Conservation (phyloP, 2,888 invertebrate species). For the Pheosia tremula region DNA sequence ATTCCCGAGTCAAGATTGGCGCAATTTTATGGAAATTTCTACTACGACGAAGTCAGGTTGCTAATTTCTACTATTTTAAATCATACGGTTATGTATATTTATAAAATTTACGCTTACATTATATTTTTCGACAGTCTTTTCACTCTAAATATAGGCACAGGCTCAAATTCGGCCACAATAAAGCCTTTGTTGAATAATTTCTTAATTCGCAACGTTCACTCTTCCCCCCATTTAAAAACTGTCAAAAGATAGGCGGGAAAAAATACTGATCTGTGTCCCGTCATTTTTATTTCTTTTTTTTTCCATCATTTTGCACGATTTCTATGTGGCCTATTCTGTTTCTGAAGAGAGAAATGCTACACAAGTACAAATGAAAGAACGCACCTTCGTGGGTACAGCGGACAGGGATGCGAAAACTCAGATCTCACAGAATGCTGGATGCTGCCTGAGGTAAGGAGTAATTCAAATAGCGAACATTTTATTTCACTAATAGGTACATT, state of each 20-base stretch:
- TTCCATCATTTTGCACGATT: neutral
- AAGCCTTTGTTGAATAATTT: neutral
- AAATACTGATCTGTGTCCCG: neutral
- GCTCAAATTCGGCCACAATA: neutral
- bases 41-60: conserved; percentile 79
- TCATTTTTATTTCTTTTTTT: conserved; percentile 4
- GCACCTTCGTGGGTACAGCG: conserved; percentile 62
- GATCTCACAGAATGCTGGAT: conserved; percentile 86
- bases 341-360: conserved; percentile 76
- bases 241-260: conserved; percentile 1
- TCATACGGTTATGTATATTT: neutral
- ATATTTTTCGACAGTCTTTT: neutral
- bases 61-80: conserved; percentile 8
- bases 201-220: neutral
- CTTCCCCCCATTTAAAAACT: neutral
- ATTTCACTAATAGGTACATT: no score
- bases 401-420: conserved; percentile 69
- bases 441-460: conserved; percentile 78
- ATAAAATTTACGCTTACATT: neutral
- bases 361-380: conserved; percentile 64
- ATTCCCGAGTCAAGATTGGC: conserved; percentile 87
- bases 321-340: conserved; percentile 15
- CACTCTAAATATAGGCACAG: neutral
- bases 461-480: neutral
- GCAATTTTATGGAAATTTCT: conserved; percentile 83